Evolutionary conservation across 2,113 vertebrate genomes (phyloP), one percentile per base, ranked within the genome.

Genomic region (Hippopotamus amphibius): DNA sequence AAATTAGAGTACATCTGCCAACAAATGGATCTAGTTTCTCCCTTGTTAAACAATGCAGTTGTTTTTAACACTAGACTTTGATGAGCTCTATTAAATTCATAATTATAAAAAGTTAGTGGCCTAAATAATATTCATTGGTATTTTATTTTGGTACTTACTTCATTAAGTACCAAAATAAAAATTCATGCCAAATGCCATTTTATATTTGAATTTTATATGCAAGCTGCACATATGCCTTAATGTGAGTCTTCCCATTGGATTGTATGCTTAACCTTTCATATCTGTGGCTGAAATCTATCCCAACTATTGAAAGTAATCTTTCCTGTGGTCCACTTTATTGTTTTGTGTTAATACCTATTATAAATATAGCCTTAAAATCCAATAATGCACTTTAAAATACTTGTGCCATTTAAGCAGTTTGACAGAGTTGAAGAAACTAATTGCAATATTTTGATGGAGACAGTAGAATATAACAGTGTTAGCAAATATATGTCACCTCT

Each of bases 321-420:
- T 69, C 53, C 55, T 57, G 15, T 63, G 53, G 16, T 95, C 74
- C 61, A 0, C 85, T 80, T 93, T 24, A 61, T 80, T 65, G 24
- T 57, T 79, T 96, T 80, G 22, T 96, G 0, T 71, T 92, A 72
- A 14, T 88, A 43, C 69, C 59, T 57, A 79, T 84, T 11, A 43
- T 86, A 81, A 94, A 93, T 7, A 3, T 61, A 87, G 82, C 90
- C 97, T 97, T 97, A 96, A 95, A 46, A 77, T 94, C 90, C 59
- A 71, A 9, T 57, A 86, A 95, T 95, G 96, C 95, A 95, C 96
- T 98, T 98, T 96, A 76, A 90, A 50, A 83, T 71, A 88, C 77
- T 74, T 86, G 0, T 98, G 94, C 90, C 94, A 97, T 92, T 96
- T 92, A 88, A 93, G 48, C 95, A 90, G 63, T 43, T 84, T 63